Evolutionary conservation across 2,888 invertebrate species (phyloP), one percentile per base, ranked within the genome.

Genomic region (Lobophora halterata): DNA sequence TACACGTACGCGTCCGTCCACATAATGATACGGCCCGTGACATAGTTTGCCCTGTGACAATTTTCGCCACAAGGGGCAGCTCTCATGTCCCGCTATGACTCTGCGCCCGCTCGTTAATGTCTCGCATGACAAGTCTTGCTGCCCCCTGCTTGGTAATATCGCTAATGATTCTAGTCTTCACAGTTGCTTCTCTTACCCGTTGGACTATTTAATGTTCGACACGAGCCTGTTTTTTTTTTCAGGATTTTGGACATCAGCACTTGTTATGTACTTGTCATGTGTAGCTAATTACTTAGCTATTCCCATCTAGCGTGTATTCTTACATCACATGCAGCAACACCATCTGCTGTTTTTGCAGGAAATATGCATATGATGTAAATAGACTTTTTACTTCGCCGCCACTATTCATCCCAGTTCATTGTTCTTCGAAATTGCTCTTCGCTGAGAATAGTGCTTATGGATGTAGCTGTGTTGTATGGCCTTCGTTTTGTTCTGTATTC

Each of bases 341-440:
- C 59, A 57, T 61, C 61, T 68, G 49, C 46, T 54, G 50, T 65
- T 61, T 71, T 68, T 71, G 62, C 65, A 65, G 65, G 58, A 75
- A 78, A 75, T 76, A 71, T 78, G 75, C 71, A 76, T 75, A 74
- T 76, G 79, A 79, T 77, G 78, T 78, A 79, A 81, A 79, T 78
- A 79, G 63, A 76, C 71, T 80, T 80, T 80, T 80, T 81, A 78
- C 77, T 81, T 79, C 71, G 64, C 71, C 74, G 69, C 70, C 63
- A 69, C 73, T 65, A 81, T 83, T 81, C 80, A 82, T 74, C 68
- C 71, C 66, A 63, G 75, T 71, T 78, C 76, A 83, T 85, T 83
- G 81, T 83, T 83, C 78, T 80, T 78, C 67, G 74, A 79, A 83
- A 85, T 82, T 83, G 81, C 81, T 79, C 76, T 73, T 69, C 70